Evolutionary conservation across 2,888 invertebrate species (phyloP), one percentile per base, ranked within the genome.

Genomic region (Deilephila porcellus): DNA sequence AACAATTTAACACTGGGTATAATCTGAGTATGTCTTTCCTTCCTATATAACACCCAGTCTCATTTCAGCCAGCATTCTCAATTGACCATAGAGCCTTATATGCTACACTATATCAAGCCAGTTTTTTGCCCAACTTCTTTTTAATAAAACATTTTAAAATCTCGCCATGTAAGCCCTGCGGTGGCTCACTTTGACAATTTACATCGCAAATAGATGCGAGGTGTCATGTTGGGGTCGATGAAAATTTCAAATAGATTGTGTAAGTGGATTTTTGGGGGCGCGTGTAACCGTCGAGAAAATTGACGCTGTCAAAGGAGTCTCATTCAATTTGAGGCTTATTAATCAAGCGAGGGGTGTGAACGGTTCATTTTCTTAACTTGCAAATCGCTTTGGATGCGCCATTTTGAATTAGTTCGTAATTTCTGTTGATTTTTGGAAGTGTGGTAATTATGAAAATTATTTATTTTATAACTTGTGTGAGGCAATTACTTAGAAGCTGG

Each of bases 201-300:
- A 93, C 94, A 94, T 94, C 87, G 90, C 86, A 92, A 94, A 93
- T 93, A 90, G 92, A 92, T 90, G 89, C 81, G 89, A 90, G 92
- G 92, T 94, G 93, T 93, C 93, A 93, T 92, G 92, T 90, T 79
- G 77, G 86, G 90, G 90, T 92, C 90, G 91, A 93, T 94, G 91
- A 93, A 93, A 94, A 93, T 93, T 93, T 90, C 91, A 93, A 94
- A 94, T 93, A 87, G 92, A 90, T 88, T 86, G 85, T 81, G 78
- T 91, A 94, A 94, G 90, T 93, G 91, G 88, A 93, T 93, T 94
- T 93, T 93, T 86, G 91, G 93, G 91, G 91, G 88, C 83, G 85
- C 81, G 86, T 83, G 86, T 89, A 92, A 93, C 86, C 88, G 93
- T 76, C 83, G 88, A 85, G 90, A 91, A 93, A 93, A 94, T 94